Evolutionary conservation across 53 echinoderm and acorn worm genomes (phyloP), one percentile per base, ranked within the genome.

Genomic region (Apostichopus leukothele): DNA sequence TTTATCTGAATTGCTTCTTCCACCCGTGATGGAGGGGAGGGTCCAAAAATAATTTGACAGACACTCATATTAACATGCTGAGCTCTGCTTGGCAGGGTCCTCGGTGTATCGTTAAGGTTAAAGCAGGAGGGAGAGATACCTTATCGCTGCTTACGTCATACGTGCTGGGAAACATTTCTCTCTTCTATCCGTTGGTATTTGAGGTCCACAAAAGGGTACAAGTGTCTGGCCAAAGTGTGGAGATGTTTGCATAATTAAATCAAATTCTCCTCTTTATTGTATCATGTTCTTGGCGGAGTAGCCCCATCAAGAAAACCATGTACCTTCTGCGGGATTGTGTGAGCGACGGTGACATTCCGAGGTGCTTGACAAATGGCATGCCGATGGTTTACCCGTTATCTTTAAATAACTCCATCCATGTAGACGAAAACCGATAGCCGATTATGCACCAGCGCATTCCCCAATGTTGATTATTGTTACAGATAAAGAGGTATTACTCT

Each of bases 91-190:
- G 55, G 81, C 59, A 20, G 81, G 81, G 81, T 81, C 81, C 81
- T 81, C 51, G 60, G 54, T 81, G 81, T 81, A 81, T 81, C 81
- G 23, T 81, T 81, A 59, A 81, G 21, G 22, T 59, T 81, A 81
- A 81, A 81, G 81, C 60, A 54, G 81, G 81, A 81, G 81, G 81
- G 53, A 81, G 10, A 39, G 81, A 81, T 54, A 81, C 59, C 81
- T 81, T 81, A 81, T 81, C 81, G 60, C 18, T 81, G 81, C 81
- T 81, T 81, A 81, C 81, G 81, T 81, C 81, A 81, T 81, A 81
- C 81, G 81, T 81, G 81, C 81, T 81, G 81, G 59, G 81, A 81
- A 81, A 81, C 81, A 81, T 81, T 81, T 81, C 55, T 81, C 81
- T 81, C 59, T 55, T 54, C 54, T 81, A 81, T 81, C 81, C 81